Base-by-base conservation (phyloP, 2,888 invertebrate species). In the Tenthredo distinguenda region DNA sequence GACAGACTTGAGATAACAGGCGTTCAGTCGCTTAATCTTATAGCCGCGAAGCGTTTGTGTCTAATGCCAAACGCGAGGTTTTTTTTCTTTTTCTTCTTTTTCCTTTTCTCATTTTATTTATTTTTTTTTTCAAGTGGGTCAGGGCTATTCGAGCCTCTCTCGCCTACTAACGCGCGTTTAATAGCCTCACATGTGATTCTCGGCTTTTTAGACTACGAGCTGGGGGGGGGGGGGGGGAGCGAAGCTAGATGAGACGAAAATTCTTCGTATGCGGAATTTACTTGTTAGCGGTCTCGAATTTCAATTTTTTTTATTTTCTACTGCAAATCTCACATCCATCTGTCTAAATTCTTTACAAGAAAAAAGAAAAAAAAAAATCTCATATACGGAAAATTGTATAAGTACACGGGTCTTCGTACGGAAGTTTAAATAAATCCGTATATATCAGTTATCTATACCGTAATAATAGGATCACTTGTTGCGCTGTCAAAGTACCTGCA, bases 41-140 rank as follows among this genome's bases (percentile, higher is more conserved):
- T n/a, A 74, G 26, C 21, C 43, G 7, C 43, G 7, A 74, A 26
- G n/a, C 40, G 72, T 43, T 40, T 68, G 7, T 37, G 62, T 81
- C 62, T 81, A 81, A 81, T 50, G 81, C 62, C 40, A 62, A 62
- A 81, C 81, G 81, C 62, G 62, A 62, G 58, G 31, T 81, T 37
- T 34, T 77, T 21, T 40, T 40, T 7, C 15, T 68, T 26, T 18
- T 68, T 26, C 3, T 31, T 26, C 18, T 6, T 18, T 31, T 21
- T 65, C 6, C 18, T n/a, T 50, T 31, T 21, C 12, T 21, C 18
- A 1, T 37, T 37, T 15, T 37, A 2, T 74, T 43, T 40, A 26
- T 65, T 40, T 43, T 40, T 55, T 55, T n/a, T 55, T n/a, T 55
- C 50, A 81, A 81, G 81, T 81, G 81, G 81, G 81, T 81, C 81